These are phyloP conservation scores for Leptinotarsa haldemani DNA, from an alignment of 2,888 invertebrate genomes.

Conservation along the genomic window DNA sequence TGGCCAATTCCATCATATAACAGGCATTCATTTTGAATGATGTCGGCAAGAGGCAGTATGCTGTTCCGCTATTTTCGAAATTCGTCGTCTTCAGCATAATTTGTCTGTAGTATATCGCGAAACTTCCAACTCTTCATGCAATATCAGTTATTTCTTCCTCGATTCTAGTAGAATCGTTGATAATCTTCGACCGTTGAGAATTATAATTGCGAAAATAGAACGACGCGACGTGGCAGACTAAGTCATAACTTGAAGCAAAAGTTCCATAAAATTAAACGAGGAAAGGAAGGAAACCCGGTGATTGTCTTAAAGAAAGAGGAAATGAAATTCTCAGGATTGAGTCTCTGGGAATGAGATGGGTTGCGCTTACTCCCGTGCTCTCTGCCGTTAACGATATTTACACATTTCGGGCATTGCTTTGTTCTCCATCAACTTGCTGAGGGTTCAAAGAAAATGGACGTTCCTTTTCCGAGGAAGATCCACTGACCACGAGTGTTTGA, in stretches of 20 bases:
- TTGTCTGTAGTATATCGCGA: neutral
- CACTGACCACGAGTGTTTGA: too few relatives aligned
- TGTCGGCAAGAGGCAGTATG: too few relatives aligned
- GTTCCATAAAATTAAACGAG: slow-evolving; percentile 23
- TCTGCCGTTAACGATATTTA: neutral
- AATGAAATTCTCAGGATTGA: slow-evolving; percentile 9
- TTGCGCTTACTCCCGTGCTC: neutral
- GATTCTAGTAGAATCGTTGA: slow-evolving; percentile 24
- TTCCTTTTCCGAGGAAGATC: too few relatives aligned
- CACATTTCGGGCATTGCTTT: neutral
- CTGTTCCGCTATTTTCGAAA: too few relatives aligned
- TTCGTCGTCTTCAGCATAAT: neutral
- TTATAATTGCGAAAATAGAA: slow-evolving; percentile 15
- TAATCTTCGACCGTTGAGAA: slow-evolving; percentile 31
- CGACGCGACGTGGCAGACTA: neutral
- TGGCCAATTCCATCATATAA: too few relatives aligned
- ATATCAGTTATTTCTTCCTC: slow-evolving; percentile 39
- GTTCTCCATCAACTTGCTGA: neutral
- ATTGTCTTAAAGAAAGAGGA: slow-evolving; percentile 25
- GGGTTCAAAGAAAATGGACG: neutral
- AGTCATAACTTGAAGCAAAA: slow-evolving; percentile 15
- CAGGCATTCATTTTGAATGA: too few relatives aligned
- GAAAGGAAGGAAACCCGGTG: slow-evolving; percentile 20
- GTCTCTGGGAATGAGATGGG: neutral
- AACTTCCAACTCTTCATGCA: slow-evolving; percentile 36